Evolutionary conservation across 2,113 vertebrate species (phyloP), one percentile per base, ranked within the genome.

Genomic region (Anthoscopus minutus): DNA sequence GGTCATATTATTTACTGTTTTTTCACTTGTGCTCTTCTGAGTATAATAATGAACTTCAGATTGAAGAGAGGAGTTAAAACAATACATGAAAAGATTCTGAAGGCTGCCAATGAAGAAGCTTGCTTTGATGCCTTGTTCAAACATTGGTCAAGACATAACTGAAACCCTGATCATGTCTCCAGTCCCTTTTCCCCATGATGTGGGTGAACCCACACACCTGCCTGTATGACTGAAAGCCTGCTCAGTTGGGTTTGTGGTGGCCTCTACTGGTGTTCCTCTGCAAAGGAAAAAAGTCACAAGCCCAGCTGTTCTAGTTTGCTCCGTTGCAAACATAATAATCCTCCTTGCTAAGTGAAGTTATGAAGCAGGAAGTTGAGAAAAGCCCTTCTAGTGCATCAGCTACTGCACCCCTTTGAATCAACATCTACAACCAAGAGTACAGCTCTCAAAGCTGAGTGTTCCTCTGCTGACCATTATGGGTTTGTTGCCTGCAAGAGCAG

Each of bases 191-290:
- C 21, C 9, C 8, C 7, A 66, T 28, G 27, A 4, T 48, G 9
- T 40, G 33, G 42, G 33, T 86, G 77, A 67, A 38, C 10, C 15
- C 28, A 22, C 3, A 0, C 37, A 86, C 87, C 44, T 88, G 56
- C 9, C 40, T 48, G 1, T 89, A 54, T 56, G 61, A 67, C 51
- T 69, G 48, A 38, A 93, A 95, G 62, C 58, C 56, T 92, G 64
- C 50, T 94, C 65, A 11, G 2, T 35, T 96, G 56, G 54, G 79
- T 95, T 90, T 81, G 25, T 92, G 94, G 95, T 96, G 93, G 85
- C 94, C 93, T 90, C 95, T 97, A 8, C 95, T 96, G 95, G 93
- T 90, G 37, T 33, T 92, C 22, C n/a, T 88, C 60, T 84, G 94
- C 72, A 95, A 96, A 64, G 51, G 42, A 84, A 86, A 57, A 27